Percentiles rank a stretch among this genome's conserved stretches.
These are phyloP conservation scores for Pelobates fuscus DNA, from an alignment of 2,113 vertebrate genomes.

Conservation along the genomic window DNA sequence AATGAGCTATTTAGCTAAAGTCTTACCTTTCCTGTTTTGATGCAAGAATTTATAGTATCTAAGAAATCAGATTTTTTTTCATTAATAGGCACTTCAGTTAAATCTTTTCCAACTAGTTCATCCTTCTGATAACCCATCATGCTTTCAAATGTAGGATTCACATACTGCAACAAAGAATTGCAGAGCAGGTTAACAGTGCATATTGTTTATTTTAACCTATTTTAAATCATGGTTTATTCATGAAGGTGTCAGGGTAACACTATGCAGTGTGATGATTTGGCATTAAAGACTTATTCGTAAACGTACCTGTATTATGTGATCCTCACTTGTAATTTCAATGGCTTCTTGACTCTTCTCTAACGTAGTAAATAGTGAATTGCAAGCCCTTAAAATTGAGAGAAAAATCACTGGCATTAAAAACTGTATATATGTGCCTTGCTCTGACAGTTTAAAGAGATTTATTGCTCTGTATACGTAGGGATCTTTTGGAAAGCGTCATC, in stretches of 20 bases:
- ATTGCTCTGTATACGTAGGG: too few relatives aligned
- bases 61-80: constrained; percentile 96
- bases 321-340: constrained; percentile 95
- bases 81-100: constrained; percentile 93
- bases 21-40: constrained; percentile 92
- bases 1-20: too few relatives aligned
- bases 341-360: constrained; percentile 97
- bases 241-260: background rate
- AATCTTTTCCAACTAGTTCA: constrained; percentile 92
- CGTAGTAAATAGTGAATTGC: constrained; percentile 92
- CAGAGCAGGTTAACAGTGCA: background rate
- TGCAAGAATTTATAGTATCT: constrained; percentile 91
- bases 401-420: background rate
- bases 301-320: constrained; percentile 93
- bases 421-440: background rate
- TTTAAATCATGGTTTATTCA: background rate
- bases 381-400: constrained; percentile 73
- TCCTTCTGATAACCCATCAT: constrained; percentile 93
- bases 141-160: constrained; percentile 93
- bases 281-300: background rate
- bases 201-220: background rate
- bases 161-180: constrained; percentile 74
- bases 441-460: too few relatives aligned
- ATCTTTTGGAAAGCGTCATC: too few relatives aligned
- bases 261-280: background rate